Evolutionary conservation across 2,888 invertebrate genomes (phyloP), one percentile per base, ranked within the genome.

Genomic region (Lapara coniferarum): DNA sequence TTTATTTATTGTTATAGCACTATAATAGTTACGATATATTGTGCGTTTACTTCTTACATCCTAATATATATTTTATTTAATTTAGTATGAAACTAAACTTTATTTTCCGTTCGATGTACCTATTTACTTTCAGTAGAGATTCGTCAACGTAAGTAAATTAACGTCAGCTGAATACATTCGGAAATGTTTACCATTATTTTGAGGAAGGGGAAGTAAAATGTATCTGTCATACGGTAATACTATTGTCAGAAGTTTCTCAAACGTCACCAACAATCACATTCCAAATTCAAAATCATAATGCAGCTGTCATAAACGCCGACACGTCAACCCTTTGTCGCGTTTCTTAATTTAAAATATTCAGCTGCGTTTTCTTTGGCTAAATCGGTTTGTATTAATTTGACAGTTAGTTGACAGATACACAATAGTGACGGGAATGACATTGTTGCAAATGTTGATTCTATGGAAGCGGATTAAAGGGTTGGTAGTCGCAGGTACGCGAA

Each of bases 331-430:
- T 88, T 91, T 87, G 81, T 71, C 70, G 71, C 70, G 83, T 78
- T 84, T 85, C 85, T 87, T 87, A 86, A 89, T 88, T 85, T 83
- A 84, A 70, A 66, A 85, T 83, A 85, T 87, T 87, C 89, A 89
- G 87, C 88, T 88, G 88, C 81, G 75, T 73, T 84, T 84, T 81
- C 83, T 85, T 86, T 84, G 77, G 77, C 75, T 79, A 81, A 87
- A 87, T 85, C 81, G 80, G 83, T 86, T 87, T 89, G 86, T 87
- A 76, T 83, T 89, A 90, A 91, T 89, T 83, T 92, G 93, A 92
- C 92, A 86, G 84, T 82, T 86, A 75, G 88, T 82, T 91, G 89
- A 90, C 89, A 89, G 85, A 74, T 80, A 73, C 72, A 85, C 78
- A 87, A 84, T 85, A 83, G 81, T 76, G 73, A 72, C 69, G 73